Base-by-base conservation (phyloP, 1,140 invertebrate genomes). In the Cyclargus thomasi region DNA sequence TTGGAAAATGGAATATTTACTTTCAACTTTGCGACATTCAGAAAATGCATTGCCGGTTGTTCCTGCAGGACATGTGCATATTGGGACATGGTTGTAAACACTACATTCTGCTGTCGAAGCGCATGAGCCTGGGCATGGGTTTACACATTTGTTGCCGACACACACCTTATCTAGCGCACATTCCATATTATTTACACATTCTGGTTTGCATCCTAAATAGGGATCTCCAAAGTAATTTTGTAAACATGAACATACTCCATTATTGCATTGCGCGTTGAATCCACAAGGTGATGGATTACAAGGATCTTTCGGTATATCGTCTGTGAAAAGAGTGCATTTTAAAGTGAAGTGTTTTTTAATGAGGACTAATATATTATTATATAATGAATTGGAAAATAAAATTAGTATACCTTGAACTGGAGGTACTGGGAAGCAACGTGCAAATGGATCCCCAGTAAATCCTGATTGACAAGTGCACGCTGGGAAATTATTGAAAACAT, bases 201-300 rank as follows among this genome's bases (percentile, higher is more conserved):
- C 94, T 14, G 94, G 94, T 80, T 93, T 90, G 80, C 95, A 95
- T 29, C 94, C 94, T 65, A 86, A 74, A 73, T 94, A 94, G 11
- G 95, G 94, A 89, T 95, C 93, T 63, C 95, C 95, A 67, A 92
- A 90, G 79, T 93, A 95, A 74, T 95, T 94, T 63, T 86, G 78
- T 36, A 94, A 67, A 77, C 95, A 96, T 65, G 93, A 91, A 78
- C 94, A 95, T 55, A 92, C 81, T 53, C 92, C 93, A 77, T 93
- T 92, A 78, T 84, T 83, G 73, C 94, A 95, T 75, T 90, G 73
- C 36, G 94, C 82, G 79, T 96, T 96, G 39, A 93, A 92, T 63
- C 95, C 95, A 85, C 95, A 96, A 4, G 94, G 95, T 14, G 94
- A 94, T 64, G 94, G 94, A 74, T 92, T 90, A 76, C 95, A 95